Evolutionary conservation across 2,888 invertebrate genomes (phyloP), one percentile per base, ranked within the genome.

Genomic region (Oithona nana): DNA sequence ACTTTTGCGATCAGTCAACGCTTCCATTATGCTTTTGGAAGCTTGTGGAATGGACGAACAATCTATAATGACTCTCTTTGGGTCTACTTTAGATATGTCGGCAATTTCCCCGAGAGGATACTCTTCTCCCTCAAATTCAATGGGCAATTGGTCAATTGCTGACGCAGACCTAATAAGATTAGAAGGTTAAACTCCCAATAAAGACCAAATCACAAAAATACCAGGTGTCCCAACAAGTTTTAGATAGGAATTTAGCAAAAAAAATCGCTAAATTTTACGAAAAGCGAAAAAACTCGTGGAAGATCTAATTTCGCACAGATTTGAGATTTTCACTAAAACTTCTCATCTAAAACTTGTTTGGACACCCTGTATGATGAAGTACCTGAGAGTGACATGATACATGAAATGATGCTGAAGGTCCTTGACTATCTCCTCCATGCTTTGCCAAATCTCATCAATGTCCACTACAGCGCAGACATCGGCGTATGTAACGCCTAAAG

Each of bases 81-180:
- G 87, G 72, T 84, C 85, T 72, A 92, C 93, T 63, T 87, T 78
- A 0, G 83, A 80, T 61, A 94, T 83, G 73, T 92, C 88, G 1
- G 86, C 90, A 24, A 95, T 73, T 71, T 94, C 89, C 73, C 89
- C 88, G 16, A 94, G 74, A 49, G 84, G 83, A 70, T 88, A 86
- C 48, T 83, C 81, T 66, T 83, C 81, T 0, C 85, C 88, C 66
- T 89, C 86, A 64, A 86, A 80, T 62, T 79, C 79, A 0, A 94
- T 80, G 57, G 74, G 72, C 0, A 94, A 71, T 22, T 81, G 79
- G 71, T 93, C 93, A 68, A 93, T 81, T 1, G 86, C 79, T 29
- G 89, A 80, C 79, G 69, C 57, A 70, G 70, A 65, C 49, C 61
- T 57, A 65, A 61, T n/a, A n/a, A n/a, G n/a, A n/a, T n/a, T n/a